phyloP scores from a whole-genome alignment of 1,140 invertebrate species.

The Hyphantria cunea region DNA sequence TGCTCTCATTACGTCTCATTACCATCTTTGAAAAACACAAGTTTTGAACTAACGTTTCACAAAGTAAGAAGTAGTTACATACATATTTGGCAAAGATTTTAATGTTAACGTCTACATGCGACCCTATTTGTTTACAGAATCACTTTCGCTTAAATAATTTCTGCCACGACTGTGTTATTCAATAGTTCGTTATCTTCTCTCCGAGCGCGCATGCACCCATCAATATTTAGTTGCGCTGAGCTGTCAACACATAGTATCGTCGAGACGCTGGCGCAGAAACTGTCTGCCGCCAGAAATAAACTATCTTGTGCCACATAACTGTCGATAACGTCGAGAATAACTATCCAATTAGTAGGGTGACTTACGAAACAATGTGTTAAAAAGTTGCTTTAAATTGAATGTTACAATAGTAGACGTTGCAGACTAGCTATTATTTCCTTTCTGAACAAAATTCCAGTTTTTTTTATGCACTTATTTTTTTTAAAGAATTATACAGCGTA shows the following conservation, averaged over 20 bases:
- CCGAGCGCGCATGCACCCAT: constrained; percentile 11
- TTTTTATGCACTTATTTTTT: constrained; percentile 4
- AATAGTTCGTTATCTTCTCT: constrained; percentile 22
- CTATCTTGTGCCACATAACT: constrained; percentile 57
- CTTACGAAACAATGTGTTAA: constrained; percentile 37
- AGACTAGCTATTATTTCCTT: constrained; percentile 5
- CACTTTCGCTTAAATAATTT: constrained; percentile 19
- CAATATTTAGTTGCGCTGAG: constrained; percentile 25
- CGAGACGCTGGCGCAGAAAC: constrained; percentile 45
- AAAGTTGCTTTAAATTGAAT: constrained; percentile 20
- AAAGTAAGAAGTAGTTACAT: no score
- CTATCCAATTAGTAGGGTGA: constrained; percentile 36
- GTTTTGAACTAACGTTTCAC: no score
- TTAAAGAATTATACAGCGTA: constrained; percentile 18
- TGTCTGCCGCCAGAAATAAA: constrained; percentile 57
- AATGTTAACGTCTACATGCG: background rate
- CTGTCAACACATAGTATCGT: constrained; percentile 48
- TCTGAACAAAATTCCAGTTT: background rate
- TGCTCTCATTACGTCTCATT: no score
- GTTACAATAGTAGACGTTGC: constrained; percentile 14
- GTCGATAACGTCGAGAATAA: constrained; percentile 49
- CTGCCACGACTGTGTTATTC: constrained; percentile 17
- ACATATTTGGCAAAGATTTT: background rate
- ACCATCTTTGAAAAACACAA: no score
- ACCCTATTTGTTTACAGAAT: constrained; percentile 12